Evolutionary conservation across 2,888 invertebrate species (phyloP).

Genomic region (Falcaria lacertinaria): DNA sequence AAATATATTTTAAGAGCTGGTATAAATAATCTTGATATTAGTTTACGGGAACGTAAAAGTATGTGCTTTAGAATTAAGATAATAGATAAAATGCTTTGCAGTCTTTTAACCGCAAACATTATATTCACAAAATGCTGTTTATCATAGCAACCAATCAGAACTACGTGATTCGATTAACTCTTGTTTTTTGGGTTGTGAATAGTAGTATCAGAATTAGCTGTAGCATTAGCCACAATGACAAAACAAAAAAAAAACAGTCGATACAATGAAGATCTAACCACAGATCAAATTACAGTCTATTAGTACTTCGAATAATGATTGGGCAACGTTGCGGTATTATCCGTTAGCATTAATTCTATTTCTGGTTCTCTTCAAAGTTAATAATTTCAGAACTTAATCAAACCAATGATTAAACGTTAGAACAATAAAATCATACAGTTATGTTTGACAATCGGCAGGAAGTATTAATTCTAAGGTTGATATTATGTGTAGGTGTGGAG

Average conservation of each 20-base stretch:
- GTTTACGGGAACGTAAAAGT: no score
- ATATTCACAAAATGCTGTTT: conserved; percentile 37
- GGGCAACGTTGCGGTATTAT: conserved; percentile 37
- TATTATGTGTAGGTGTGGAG: conserved; percentile 32
- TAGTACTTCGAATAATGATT: conserved; percentile 32
- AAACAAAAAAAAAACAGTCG: conserved; percentile 40
- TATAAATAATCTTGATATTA: no score
- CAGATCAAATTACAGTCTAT: conserved; percentile 43
- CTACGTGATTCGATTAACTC: conserved; percentile 70
- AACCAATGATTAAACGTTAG: conserved; percentile 23
- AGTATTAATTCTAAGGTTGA: conserved; percentile 33
- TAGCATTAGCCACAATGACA: conserved; percentile 41
- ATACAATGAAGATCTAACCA: conserved; percentile 48
- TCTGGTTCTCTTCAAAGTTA: no score
- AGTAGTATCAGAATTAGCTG: conserved; percentile 43
- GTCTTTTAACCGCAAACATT: neutral
- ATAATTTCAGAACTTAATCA: conserved; percentile 10
- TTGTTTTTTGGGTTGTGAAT: conserved; percentile 38
- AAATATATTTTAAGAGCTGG: no score
- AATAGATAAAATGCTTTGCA: neutral
- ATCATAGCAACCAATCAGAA: conserved; percentile 53
- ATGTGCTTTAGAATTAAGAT: no score
- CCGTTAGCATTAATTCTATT: neutral
- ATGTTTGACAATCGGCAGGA: conserved; percentile 37
- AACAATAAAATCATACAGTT: conserved; percentile 36